Evolutionary conservation across 2,888 invertebrate species (phyloP).

Genomic region (Eristalis intricaria): DNA sequence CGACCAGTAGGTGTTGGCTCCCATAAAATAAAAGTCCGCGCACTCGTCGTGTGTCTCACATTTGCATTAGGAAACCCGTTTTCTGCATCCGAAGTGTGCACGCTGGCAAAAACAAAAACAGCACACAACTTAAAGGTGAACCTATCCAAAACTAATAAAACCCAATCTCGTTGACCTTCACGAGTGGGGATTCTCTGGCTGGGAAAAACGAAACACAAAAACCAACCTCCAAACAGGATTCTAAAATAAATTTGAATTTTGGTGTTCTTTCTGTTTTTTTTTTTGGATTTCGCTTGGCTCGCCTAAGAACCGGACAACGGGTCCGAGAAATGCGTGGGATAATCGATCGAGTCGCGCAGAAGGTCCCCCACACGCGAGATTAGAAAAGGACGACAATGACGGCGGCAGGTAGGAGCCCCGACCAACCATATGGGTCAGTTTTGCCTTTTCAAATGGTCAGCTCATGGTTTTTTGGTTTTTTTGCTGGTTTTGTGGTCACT

Average conservation of each 20-base stretch:
- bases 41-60: neutral
- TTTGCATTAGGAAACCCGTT: slow-evolving; percentile 4
- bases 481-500: slow-evolving; percentile 6
- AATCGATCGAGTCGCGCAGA: slow-evolving; percentile 34
- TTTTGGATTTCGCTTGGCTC: neutral
- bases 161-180: slow-evolving; percentile 52
- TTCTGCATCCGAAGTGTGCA: neutral
- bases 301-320: slow-evolving; percentile 39
- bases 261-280: neutral
- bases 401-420: slow-evolving; percentile 5
- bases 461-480: neutral
- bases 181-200: slow-evolving; percentile 20
- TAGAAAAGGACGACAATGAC: slow-evolving; percentile 53
- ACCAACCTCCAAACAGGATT: slow-evolving; percentile 41
- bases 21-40: neutral
- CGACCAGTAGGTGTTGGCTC: neutral
- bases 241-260: slow-evolving; percentile 34
- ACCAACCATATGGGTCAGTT: slow-evolving; percentile 51
- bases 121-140: too few relatives aligned
- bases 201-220: neutral
- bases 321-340: slow-evolving; percentile 66
- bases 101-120: neutral
- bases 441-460: slow-evolving; percentile 61
- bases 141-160: neutral
- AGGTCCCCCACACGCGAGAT: slow-evolving; percentile 20